A percentile compares a stretch with the other conserved stretches of the same genome.
Evolutionary conservation across 1,140 invertebrate genomes (phyloP).

Genomic region (Adelges cooleyi): DNA sequence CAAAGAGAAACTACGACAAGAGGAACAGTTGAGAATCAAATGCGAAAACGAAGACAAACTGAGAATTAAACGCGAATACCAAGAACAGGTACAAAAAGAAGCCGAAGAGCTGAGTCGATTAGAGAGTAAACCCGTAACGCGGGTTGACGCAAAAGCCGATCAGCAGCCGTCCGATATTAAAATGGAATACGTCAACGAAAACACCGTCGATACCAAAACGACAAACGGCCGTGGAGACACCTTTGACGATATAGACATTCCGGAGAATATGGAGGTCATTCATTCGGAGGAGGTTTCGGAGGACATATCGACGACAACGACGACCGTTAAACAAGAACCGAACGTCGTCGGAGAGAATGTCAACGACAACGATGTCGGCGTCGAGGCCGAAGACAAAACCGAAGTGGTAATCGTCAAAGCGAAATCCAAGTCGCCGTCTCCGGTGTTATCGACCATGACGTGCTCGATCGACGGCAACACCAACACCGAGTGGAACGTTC

Average conservation of each 20-base stretch:
- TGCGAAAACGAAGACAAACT: conserved; percentile 34
- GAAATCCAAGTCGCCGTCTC: conserved; percentile 33
- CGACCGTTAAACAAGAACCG: conserved; percentile 43
- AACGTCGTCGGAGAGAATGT: conserved; percentile 32
- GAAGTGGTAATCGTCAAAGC: conserved; percentile 33
- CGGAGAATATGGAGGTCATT: conserved; percentile 66
- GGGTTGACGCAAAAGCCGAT: conserved; percentile 29
- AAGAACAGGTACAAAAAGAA: conserved; percentile 29
- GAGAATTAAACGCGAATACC: conserved; percentile 10
- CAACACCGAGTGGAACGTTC: conserved; percentile 15
- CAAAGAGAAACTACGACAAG: conserved; percentile 8
- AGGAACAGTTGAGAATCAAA: conserved; percentile 34
- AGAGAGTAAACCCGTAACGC: too few relatives aligned
- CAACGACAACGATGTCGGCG: conserved; percentile 34
- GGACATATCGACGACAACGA: conserved; percentile 46
- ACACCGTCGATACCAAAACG: conserved; percentile 59
- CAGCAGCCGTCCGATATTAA: conserved; percentile 38
- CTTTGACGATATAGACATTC: conserved; percentile 41
- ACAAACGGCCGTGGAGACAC: conserved; percentile 50
- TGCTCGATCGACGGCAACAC: conserved; percentile 19
- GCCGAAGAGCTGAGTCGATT: conserved; percentile 35
- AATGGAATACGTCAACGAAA: too few relatives aligned
- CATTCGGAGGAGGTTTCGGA: conserved; percentile 69
- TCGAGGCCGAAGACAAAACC: conserved; percentile 37
- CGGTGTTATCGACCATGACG: conserved; percentile 6